These are phyloP conservation scores for Atethmia centrago DNA, from an alignment of 2,888 invertebrate genomes.

Conservation along the genomic window DNA sequence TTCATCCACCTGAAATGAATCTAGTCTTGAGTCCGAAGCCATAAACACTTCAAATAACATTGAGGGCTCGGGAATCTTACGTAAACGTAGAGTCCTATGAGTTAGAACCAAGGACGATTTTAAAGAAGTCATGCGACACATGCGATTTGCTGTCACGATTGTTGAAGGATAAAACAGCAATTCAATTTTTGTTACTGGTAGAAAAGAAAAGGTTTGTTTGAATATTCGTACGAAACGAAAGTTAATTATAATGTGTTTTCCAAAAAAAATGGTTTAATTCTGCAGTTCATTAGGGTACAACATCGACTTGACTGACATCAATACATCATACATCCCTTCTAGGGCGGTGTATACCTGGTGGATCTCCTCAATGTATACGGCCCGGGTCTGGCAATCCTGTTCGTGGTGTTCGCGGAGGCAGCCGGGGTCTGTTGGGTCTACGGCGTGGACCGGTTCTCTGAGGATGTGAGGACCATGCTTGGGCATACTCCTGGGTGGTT, in stretches of 20 bases:
- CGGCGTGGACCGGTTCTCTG: constrained; percentile 95
- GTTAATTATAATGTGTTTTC: background rate
- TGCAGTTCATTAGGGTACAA: background rate
- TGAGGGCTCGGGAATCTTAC: background rate
- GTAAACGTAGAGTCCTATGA: background rate
- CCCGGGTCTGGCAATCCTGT: constrained; percentile 96
- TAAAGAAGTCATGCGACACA: background rate
- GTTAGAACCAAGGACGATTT: too few species aligned
- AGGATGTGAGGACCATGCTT: constrained; percentile 95
- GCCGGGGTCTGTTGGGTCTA: constrained; percentile 98
- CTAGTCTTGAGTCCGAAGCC: background rate
- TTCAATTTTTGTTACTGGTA: background rate
- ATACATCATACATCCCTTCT: constrained; percentile 23
- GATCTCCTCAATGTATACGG: constrained; percentile 97
- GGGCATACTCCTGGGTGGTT: constrained; percentile 94
- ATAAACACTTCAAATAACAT: background rate
- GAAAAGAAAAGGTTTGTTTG: background rate
- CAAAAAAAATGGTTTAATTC: background rate
- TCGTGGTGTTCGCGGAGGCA: constrained; percentile 97
- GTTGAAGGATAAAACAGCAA: background rate
- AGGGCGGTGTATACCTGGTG: constrained; percentile 97
- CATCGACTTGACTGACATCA: background rate
- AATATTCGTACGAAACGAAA: background rate
- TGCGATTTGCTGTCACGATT: background rate
- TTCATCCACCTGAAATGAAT: background rate